A percentile compares a stretch with the other conserved stretches of the same genome.
Conservation (phyloP, 2,888 invertebrate species). For the Tipula confusa region DNA sequence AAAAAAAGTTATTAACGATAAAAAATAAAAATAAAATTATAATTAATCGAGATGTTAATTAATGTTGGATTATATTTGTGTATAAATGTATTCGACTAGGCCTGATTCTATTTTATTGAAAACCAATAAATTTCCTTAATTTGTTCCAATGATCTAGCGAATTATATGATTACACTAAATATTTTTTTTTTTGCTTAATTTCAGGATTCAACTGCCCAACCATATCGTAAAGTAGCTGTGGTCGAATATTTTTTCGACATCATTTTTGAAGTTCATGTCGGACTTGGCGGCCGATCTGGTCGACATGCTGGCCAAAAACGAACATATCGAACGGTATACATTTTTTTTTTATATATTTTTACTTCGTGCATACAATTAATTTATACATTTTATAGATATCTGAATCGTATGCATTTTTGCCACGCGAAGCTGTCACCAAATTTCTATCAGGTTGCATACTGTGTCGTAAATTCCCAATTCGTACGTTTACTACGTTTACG, state of each 20-base stretch:
- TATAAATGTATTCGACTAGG: background rate
- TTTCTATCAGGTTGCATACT: conserved; percentile 92
- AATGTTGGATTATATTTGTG: background rate
- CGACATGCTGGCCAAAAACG: conserved; percentile 97
- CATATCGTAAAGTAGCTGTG: conserved; percentile 87
- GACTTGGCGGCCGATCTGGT: conserved; percentile 84
- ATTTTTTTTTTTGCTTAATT: background rate
- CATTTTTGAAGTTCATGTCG: conserved; percentile 92
- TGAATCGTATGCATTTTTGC: conserved; percentile 92
- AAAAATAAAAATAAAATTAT: background rate
- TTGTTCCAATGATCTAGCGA: background rate
- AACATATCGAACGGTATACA: conserved; percentile 91
- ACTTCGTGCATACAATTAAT: no score
- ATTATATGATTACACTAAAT: background rate
- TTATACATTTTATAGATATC: conserved; percentile 71
- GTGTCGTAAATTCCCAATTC: conserved; percentile 52
- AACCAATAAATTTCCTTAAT: background rate
- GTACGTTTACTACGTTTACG: conserved; percentile 44
- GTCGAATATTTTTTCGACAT: conserved; percentile 98
- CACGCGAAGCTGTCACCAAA: conserved; percentile 92
- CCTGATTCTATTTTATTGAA: background rate
- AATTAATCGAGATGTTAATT: conserved; percentile 1
- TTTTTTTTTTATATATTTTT: conserved; percentile 53
- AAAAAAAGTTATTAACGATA: background rate
- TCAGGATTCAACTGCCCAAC: conserved; percentile 70